A percentile compares a stretch with the other conserved stretches of the same genome.
phyloP scores from a whole-genome alignment of 2,113 vertebrate species.

The Antidorcas marsupialis region DNA sequence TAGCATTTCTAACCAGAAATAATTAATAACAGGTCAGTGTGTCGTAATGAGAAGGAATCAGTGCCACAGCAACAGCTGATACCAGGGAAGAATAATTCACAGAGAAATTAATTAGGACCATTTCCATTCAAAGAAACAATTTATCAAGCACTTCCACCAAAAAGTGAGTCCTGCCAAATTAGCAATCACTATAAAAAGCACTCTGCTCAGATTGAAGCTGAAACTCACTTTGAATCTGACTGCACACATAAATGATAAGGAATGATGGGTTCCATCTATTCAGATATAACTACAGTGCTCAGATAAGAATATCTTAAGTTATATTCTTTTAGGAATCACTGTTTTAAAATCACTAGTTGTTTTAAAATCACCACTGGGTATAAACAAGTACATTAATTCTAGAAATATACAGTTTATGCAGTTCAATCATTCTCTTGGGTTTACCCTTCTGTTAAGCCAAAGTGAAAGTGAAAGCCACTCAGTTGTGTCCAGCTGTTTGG shows the following conservation, averaged over 20 bases:
- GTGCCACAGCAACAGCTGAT: slow-evolving; percentile 5
- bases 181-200: slow-evolving; percentile 30
- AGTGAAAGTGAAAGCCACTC: neutral
- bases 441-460: neutral
- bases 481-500: neutral
- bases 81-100: slow-evolving; percentile 3
- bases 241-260: neutral
- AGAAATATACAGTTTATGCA: neutral
- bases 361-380: neutral
- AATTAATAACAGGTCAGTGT: neutral
- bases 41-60: neutral
- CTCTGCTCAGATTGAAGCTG: neutral
- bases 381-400: neutral
- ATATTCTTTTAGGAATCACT: neutral
- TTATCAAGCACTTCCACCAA: slow-evolving; percentile 8
- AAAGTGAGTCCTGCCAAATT: slow-evolving; percentile 38
- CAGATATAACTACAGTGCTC: neutral
- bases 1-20: slow-evolving; percentile 21
- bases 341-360: neutral
- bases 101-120: slow-evolving; percentile 39
- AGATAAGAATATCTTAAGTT: neutral
- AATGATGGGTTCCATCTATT: neutral
- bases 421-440: neutral
- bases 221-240: slow-evolving; percentile 14
- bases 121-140: slow-evolving; percentile 33